Evolutionary conservation across 1,140 invertebrate genomes (phyloP).

Genomic region (Mizuhopecten yessoensis): DNA sequence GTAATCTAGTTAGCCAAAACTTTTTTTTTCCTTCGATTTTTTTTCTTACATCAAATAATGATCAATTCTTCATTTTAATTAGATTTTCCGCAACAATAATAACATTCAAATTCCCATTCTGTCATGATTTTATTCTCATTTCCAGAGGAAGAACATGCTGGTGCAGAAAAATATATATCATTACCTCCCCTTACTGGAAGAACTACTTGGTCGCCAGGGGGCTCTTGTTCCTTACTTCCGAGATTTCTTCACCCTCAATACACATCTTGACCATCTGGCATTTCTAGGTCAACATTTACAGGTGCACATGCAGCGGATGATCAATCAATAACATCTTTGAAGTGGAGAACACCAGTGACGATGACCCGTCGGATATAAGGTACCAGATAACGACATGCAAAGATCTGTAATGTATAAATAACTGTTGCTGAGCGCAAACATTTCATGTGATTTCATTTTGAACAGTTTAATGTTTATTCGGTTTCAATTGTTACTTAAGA

Average conservation of each 20-base stretch:
- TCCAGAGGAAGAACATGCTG: too few species aligned
- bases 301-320: background rate
- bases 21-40: too few species aligned
- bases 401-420: background rate
- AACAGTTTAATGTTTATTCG: too few species aligned
- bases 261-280: slow-evolving; percentile 30
- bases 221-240: background rate
- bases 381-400: background rate
- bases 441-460: too few species aligned
- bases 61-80: too few species aligned
- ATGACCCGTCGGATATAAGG: slow-evolving; percentile 16
- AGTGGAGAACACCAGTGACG: background rate
- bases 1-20: too few species aligned
- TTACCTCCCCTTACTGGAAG: slow-evolving; percentile 15
- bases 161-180: background rate
- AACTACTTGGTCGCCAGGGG: background rate
- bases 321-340: background rate
- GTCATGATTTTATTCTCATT: too few species aligned
- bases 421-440: background rate
- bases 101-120: too few species aligned
- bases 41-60: too few species aligned
- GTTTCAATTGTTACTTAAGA: too few species aligned
- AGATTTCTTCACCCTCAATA: slow-evolving; percentile 6
- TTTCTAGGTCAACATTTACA: slow-evolving; percentile 34
- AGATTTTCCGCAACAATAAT: too few species aligned